These are phyloP conservation scores for Okapia johnstoni DNA, from an alignment of 2,113 vertebrate species.

Conservation along the genomic window DNA sequence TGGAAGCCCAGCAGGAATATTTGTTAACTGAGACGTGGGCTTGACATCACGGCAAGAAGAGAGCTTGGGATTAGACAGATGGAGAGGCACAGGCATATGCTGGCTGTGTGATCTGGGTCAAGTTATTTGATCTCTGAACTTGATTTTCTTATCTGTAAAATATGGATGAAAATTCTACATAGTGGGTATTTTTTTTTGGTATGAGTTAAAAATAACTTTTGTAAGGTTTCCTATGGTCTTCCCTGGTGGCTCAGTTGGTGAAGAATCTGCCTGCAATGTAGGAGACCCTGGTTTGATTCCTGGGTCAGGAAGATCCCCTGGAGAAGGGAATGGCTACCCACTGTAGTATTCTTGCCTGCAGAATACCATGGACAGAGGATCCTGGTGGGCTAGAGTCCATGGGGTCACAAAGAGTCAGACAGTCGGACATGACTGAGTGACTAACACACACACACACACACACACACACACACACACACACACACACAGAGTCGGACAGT, in stretches of 20 bases:
- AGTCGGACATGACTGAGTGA: background rate
- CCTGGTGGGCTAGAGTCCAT: background rate
- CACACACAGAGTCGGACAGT: too few relatives aligned
- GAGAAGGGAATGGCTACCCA: background rate
- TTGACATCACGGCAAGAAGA: background rate
- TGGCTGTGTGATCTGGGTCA: background rate
- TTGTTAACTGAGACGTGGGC: background rate
- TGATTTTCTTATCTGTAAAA: conserved; percentile 16
- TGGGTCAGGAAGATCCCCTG: background rate
- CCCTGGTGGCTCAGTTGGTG: background rate
- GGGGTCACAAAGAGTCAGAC: background rate
- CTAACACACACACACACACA: background rate
- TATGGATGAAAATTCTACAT: background rate
- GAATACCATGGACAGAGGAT: background rate
- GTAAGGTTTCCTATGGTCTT: background rate
- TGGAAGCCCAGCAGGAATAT: background rate
- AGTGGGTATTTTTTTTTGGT: background rate
- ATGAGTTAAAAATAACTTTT: background rate
- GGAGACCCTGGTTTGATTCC: background rate
- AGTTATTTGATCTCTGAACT: background rate
- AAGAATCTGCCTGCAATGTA: background rate
- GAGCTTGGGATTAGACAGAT: background rate
- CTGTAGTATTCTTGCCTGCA: background rate
- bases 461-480: too few relatives aligned
- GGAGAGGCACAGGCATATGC: background rate